Percentiles rank a stretch among this genome's conserved stretches.
Evolutionary conservation across 2,797 vertebrate genomes (phyloP).

Genomic region (Pseudochirops cupreus): DNA sequence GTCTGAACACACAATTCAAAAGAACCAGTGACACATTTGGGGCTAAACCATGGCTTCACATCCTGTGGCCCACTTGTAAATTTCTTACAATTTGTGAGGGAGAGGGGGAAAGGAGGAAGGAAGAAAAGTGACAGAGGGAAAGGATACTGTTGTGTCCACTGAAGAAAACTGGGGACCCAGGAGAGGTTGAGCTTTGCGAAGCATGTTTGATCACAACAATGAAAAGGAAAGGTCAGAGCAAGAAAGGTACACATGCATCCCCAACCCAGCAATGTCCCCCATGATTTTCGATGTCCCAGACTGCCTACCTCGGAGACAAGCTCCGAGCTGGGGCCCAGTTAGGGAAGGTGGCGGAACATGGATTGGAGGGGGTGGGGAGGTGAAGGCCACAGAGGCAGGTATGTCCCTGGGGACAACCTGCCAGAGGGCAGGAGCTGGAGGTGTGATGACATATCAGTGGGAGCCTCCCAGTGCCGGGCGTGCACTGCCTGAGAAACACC

Average conservation of each 20-base stretch:
- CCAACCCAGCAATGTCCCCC: slow-evolving; percentile 54
- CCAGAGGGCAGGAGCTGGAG: slow-evolving; percentile 54
- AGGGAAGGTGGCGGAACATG: slow-evolving; percentile 50
- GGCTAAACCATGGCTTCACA: slow-evolving; percentile 43
- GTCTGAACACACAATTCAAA: slow-evolving; percentile 3
- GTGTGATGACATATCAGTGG: slow-evolving; percentile 54
- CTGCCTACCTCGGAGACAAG: slow-evolving; percentile 43
- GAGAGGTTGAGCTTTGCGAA: slow-evolving; percentile 50
- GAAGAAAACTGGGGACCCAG: slow-evolving; percentile 28
- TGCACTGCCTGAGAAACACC: slow-evolving; percentile 66
- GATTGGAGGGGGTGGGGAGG: slow-evolving; percentile 53
- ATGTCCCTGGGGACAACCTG: slow-evolving; percentile 57
- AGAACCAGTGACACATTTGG: slow-evolving; percentile 22
- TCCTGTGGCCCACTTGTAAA: slow-evolving; percentile 6
- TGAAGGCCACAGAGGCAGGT: slow-evolving; percentile 55
- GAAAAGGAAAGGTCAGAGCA: slow-evolving; percentile 49
- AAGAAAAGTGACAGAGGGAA: slow-evolving; percentile 47
- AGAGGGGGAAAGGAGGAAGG: slow-evolving; percentile 49
- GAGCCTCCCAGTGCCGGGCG: slow-evolving; percentile 58
- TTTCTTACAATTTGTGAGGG: slow-evolving; percentile 49
- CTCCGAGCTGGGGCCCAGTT: slow-evolving; percentile 49
- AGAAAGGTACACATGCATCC: slow-evolving; percentile 58
- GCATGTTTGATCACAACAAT: slow-evolving; percentile 64
- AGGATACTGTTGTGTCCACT: slow-evolving; percentile 27
- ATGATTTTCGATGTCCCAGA: slow-evolving; percentile 15